These are phyloP conservation scores for Rhynchophorus ferrugineus DNA, from an alignment of 1,140 invertebrate genomes.

Conservation along the genomic window DNA sequence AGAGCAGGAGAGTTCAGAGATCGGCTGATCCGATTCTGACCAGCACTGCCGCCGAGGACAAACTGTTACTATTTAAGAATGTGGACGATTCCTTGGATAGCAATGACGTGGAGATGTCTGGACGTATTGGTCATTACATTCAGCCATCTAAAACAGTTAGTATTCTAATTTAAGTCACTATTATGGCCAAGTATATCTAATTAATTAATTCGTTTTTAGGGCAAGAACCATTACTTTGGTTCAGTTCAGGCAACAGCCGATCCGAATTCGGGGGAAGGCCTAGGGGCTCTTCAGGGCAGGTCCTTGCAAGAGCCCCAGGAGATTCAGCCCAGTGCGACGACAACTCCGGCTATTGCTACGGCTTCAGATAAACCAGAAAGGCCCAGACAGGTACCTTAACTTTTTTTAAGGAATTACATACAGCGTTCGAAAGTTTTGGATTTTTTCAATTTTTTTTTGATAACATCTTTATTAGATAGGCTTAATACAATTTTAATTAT, in stretches of 20 bases:
- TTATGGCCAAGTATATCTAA: not conserved
- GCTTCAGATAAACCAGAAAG: slow-evolving; percentile 38
- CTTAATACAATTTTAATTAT: no score
- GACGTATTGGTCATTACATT: slow-evolving; percentile 29
- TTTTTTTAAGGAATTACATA: not conserved
- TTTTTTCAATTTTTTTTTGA: no score
- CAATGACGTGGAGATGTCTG: slow-evolving; percentile 38
- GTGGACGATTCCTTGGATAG: slow-evolving; percentile 34
- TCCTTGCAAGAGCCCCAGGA: slow-evolving; percentile 57
- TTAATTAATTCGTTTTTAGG: slow-evolving; percentile 12
- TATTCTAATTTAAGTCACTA: not conserved
- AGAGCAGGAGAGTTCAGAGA: slow-evolving; percentile 37
- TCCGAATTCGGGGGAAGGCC: slow-evolving; percentile 57
- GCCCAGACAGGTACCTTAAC: slow-evolving; percentile 39
- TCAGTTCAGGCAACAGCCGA: slow-evolving; percentile 17
- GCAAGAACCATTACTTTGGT: slow-evolving; percentile 12
- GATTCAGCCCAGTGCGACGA: slow-evolving; percentile 46
- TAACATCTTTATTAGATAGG: no score
- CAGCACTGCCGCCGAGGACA: slow-evolving; percentile 41
- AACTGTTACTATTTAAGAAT: slow-evolving; percentile 37
- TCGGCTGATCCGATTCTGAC: slow-evolving; percentile 41
- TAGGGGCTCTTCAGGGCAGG: slow-evolving; percentile 58
- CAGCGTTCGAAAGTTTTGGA: no score
- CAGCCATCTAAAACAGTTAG: slow-evolving; percentile 35
- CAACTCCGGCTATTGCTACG: slow-evolving; percentile 32